Evolutionary conservation across 2,113 vertebrate genomes (phyloP), one percentile per base, ranked within the genome.

Genomic region (Limnothrissa miodon): DNA sequence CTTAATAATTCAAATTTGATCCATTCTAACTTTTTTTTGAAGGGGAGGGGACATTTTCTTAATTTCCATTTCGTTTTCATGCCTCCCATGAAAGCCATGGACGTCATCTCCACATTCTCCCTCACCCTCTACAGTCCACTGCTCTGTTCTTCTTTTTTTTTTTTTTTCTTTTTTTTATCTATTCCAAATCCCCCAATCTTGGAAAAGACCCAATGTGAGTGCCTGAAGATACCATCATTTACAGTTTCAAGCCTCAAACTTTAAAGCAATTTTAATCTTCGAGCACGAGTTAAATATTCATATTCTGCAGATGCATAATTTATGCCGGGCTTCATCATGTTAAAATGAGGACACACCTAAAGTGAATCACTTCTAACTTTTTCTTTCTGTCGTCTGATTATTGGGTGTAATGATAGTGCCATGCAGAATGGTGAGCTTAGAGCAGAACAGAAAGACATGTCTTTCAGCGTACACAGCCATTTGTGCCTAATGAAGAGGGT

Each of bases 241-340:
- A 82, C 53, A 59, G 80, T 79, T 74, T 84, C 42, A 39, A 78
- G 81, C 51, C 82, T 86, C 86, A 86, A 85, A 87, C 81, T 83
- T 83, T 70, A 88, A 88, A 88, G 84, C 78, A 89, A 86, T 88
- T 84, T 87, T 88, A 84, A 84, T 90, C 85, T 86, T 82, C 83
- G 39, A 84, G 84, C 80, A 66, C 80, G 48, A 81, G 82, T 89
- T 82, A 87, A 91, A 85, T 85, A 90, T 90, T 85, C 48, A 89
- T 89, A 80, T 87, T 80, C 79, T 19, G n/a, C 56, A 44, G 10
- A 84, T 89, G 85, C 83, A 90, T 88, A 88, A 86, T 87, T 89
- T 59, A 87, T 86, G 70, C 29, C 15, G 78, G 82, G 44, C 36
- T 86, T 82, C 66, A 84, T 83, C 66, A 84, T 83, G 85, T 88